Base-by-base conservation (phyloP, 2,797 vertebrate genomes). In the Alosa sapidissima region DNA sequence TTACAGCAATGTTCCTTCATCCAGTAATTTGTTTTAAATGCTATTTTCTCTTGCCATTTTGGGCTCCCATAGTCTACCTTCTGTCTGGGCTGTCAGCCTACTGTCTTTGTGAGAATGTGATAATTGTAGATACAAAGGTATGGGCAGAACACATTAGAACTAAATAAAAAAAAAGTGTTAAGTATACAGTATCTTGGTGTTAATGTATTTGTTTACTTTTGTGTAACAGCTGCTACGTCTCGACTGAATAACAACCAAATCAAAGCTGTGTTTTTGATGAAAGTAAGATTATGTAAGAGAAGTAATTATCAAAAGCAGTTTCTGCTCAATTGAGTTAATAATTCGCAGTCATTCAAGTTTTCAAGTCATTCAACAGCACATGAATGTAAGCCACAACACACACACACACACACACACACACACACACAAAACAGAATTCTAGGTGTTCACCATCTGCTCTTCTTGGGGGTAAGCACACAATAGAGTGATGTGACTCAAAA, bases 401-500 rank as follows among this genome's bases (percentile, higher is more conserved):
- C 68, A 68, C 51, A 52, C 51, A 52, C 51, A 78, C 36, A 36
- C 68, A 68, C 51, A 52, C 51, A 52, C 51, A 2, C 51, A 52
- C 51, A 52, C 51, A 52, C 13, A 41, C 51, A 52, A 41, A 47
- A 47, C 72, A 6, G 41, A 47, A 16, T 78, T 78, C 72, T 78
- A 47, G 36, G 41, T 78, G 72, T 45, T 45, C 72, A 19, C 72
- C 36, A 78, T 78, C 72, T 78, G 72, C 41, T 78, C 72, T 41
- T 47, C 16, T 14, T 78, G 72, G 68, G 68, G 68, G 68, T 33
- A 41, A 41, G 33, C 33, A 75, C 14, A 75, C 68, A 72, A 36
- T 36, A 52, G 62, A 68, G 62, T 68, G 62, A 68, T 41, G 33
- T 75, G 33, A 75, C 33, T 75, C 68, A 75, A 75, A 75, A 75